These are phyloP conservation scores for Sarotherodon lohbergeri DNA, from an alignment of 2,113 vertebrate species.

Conservation along the genomic window DNA sequence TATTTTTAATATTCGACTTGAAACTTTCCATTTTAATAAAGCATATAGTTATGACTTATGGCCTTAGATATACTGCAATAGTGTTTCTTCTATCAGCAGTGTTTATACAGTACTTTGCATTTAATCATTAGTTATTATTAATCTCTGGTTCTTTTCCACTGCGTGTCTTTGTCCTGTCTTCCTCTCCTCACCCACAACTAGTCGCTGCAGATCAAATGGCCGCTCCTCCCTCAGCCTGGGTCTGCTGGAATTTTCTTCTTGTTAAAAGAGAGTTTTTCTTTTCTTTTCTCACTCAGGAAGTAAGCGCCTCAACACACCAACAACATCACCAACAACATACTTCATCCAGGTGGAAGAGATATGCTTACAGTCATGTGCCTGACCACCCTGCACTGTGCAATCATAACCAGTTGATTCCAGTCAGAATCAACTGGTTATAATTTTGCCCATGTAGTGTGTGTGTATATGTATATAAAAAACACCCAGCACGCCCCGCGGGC, in stretches of 20 bases:
- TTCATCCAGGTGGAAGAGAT: not conserved
- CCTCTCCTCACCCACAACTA: not conserved
- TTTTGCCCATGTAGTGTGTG: no score
- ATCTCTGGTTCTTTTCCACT: not conserved
- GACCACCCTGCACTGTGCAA: no score
- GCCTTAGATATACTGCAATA: not conserved
- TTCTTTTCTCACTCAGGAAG: not conserved
- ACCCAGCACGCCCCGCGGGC: no score
- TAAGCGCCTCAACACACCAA: not conserved
- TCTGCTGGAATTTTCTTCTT: not conserved
- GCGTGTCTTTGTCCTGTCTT: not conserved
- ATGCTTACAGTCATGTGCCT: no score
- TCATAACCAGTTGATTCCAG: no score
- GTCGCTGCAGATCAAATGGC: not conserved
- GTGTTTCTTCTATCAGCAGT: not conserved
- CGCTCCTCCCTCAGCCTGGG: rapidly evolving
- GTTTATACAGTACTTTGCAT: not conserved
- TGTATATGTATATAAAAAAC: no score
- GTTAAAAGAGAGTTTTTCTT: not conserved
- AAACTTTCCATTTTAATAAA: not conserved
- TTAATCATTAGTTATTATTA: not conserved
- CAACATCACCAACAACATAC: not conserved
- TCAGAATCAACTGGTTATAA: no score
- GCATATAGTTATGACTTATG: not conserved
- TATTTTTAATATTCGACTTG: not conserved